Conservation (phyloP, 2,113 vertebrate species). For the Chelonoidis abingdonii region DNA sequence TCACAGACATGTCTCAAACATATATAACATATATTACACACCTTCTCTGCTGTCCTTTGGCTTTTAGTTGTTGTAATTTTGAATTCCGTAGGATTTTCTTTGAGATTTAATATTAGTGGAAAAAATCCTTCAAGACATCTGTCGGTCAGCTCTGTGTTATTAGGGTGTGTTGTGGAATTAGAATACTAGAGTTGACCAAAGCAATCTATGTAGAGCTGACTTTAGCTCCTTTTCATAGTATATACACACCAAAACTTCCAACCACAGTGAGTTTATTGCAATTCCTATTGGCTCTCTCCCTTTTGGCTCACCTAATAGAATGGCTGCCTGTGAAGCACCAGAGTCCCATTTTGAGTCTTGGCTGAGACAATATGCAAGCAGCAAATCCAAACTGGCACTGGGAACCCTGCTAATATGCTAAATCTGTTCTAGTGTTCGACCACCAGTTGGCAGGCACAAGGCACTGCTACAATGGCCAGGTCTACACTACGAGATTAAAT, state of each 20-base stretch:
- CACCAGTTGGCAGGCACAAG: neutral
- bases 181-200: neutral
- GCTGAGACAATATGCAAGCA: neutral
- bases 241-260: neutral
- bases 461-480: neutral
- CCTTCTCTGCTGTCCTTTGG: neutral
- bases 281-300: neutral
- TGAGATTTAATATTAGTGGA: neutral
- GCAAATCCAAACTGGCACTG: neutral
- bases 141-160: neutral
- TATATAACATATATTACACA: no score
- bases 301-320: neutral
- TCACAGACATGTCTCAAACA: neutral
- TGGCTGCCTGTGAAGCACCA: neutral
- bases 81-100: neutral
- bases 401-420: rapidly evolving
- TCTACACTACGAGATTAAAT: no score
- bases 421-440: neutral
- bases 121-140: neutral
- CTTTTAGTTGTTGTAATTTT: neutral
- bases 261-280: rapidly evolving
- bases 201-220: neutral
- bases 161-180: neutral
- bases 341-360: neutral
- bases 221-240: neutral